A percentile compares a stretch with the other conserved stretches of the same genome.
These are phyloP conservation scores for Drosophila greeni DNA, from an alignment of 2,888 invertebrate genomes.

Conservation along the genomic window DNA sequence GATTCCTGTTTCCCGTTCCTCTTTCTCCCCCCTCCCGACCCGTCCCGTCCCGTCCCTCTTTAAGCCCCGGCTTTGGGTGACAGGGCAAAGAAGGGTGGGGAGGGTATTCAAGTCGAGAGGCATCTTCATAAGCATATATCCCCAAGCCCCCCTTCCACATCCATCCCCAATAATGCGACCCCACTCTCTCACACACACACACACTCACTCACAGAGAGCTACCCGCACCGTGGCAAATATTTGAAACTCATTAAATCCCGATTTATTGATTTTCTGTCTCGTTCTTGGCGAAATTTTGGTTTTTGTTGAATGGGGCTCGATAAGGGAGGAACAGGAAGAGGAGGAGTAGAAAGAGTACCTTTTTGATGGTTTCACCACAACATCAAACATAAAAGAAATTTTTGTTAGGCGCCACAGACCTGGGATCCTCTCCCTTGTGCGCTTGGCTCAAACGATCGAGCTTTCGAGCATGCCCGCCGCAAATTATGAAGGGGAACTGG, in stretches of 20 bases:
- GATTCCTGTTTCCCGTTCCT: neutral
- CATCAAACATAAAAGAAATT: slow-evolving; percentile 8
- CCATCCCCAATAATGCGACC: slow-evolving; percentile 15
- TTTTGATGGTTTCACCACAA: neutral
- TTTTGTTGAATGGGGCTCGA: slow-evolving; percentile 7
- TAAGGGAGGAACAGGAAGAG: neutral
- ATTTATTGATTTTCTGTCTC: slow-evolving; percentile 68
- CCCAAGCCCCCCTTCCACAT: neutral
- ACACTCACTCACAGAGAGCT: slow-evolving; percentile 3
- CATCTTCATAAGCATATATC: slow-evolving; percentile 30
- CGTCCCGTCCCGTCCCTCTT: neutral
- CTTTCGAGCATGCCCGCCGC: slow-evolving; percentile 9
- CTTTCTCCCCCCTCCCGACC: too few species aligned
- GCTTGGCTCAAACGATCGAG: slow-evolving; percentile 7
- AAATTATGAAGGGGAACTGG: neutral
- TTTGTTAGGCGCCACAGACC: neutral
- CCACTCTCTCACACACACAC: slow-evolving; percentile 6
- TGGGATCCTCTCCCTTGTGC: neutral
- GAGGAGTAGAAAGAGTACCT: neutral
- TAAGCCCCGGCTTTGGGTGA: slow-evolving; percentile 26
- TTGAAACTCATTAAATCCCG: slow-evolving; percentile 63
- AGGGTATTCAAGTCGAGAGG: slow-evolving; percentile 23
- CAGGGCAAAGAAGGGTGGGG: neutral
- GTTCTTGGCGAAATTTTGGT: slow-evolving; percentile 24
- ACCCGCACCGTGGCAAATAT: slow-evolving; percentile 47